Base-by-base conservation (phyloP, 2,113 vertebrate genomes). In the Rhipidura dahli region DNA sequence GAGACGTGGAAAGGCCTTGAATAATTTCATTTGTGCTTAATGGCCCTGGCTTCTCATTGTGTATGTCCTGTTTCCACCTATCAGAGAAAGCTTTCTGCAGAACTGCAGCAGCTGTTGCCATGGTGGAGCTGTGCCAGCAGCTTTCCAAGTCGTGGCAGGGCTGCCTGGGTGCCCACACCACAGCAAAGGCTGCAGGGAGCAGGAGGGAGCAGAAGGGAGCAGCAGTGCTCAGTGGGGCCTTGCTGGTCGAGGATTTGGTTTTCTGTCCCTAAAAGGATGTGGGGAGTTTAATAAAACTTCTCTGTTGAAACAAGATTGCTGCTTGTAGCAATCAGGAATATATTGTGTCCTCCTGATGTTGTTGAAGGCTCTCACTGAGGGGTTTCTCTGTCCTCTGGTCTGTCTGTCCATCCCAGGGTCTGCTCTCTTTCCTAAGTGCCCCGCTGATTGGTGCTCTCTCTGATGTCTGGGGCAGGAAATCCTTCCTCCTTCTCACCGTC, bases 391-490 rank as follows among this genome's bases (percentile, higher is more conserved):
- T 75, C 17, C n/a, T 57, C 23, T 69, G 63, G 11, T 59, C 37
- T 37, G 20, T 35, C 56, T 78, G 21, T 81, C 89, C 77, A 6
- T 31, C 60, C 33, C 72, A 99, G 99, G 99, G 99, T 83, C 97
- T 99, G 82, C 97, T 99, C 86, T 99, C 99, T 42, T 99, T 99
- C 96, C 97, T 99, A 87, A 99, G 99, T 89, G 99, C 99, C 94
- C 99, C 99, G 0, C 98, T 99, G 94, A 99, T 99, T 81, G 99
- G 99, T 72, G 99, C 99, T 12, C 96, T 99, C 89, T 99, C 99
- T 66, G 99, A 99, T 45, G 99, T 99, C 60, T 99, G 99, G 99
- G 99, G 99, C 54, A 98, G 99, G 89, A 99, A 99, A 95, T 99
- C 99, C 77, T 99, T 99, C 97, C 98, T 99, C 96, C 98, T 99